phyloP scores from a whole-genome alignment of 2,797 vertebrate genomes.

The Mycteria americana region DNA sequence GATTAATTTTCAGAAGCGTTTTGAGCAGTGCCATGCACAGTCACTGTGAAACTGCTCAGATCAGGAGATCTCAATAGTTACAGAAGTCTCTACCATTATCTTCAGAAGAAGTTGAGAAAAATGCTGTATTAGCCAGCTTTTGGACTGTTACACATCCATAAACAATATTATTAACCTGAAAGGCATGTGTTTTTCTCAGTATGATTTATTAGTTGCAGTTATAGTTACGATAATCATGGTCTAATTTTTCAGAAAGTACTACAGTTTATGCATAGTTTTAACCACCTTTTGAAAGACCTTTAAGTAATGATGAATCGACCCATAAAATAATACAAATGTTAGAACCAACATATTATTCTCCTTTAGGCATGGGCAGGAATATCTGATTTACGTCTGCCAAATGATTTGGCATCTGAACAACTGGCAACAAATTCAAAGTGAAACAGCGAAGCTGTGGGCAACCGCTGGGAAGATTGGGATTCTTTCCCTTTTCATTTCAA shows the following conservation, averaged over 20 bases:
- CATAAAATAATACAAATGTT: constrained; percentile 20
- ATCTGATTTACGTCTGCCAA: neutral
- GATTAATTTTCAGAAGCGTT: neutral
- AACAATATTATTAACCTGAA: neutral
- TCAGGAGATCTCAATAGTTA: neutral
- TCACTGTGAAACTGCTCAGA: neutral
- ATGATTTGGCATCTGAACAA: constrained; percentile 7
- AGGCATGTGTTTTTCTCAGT: constrained; percentile 27
- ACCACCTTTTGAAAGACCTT: constrained; percentile 31
- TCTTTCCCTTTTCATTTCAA: neutral
- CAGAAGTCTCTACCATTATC: neutral
- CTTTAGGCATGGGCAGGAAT: neutral
- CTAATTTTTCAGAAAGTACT: neutral
- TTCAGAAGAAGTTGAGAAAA: neutral
- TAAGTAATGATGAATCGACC: neutral
- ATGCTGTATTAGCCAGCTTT: neutral
- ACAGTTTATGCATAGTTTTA: neutral
- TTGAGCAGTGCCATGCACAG: neutral
- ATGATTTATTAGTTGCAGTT: constrained; percentile 23
- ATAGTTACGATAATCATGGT: neutral
- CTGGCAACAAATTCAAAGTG: constrained; percentile 33
- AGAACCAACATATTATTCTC: neutral
- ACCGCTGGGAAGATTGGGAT: neutral
- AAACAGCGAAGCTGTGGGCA: neutral
- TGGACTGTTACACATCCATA: neutral